Conservation (phyloP, 2,113 vertebrate species). For the Gracilinanus agilis region DNA sequence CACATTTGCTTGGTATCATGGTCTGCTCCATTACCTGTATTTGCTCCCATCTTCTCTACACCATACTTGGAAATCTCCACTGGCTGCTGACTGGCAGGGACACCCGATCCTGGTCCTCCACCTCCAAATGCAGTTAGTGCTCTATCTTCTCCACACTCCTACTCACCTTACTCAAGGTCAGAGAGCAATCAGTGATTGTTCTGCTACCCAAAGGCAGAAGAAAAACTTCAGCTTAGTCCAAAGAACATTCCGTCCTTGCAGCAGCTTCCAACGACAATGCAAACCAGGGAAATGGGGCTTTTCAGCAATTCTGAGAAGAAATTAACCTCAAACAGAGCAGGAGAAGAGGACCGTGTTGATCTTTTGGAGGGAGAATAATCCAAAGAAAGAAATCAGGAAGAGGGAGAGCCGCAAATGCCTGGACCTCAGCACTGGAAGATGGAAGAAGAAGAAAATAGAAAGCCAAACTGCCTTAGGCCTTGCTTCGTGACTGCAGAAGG, state of each 20-base stretch:
- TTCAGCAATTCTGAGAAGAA: constrained; percentile 16
- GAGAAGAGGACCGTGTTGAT: background rate
- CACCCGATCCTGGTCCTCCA: background rate
- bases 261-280: background rate
- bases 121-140: background rate
- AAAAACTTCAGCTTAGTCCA: background rate
- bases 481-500: constrained; percentile 7
- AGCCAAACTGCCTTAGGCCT: background rate
- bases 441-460: constrained; percentile 11
- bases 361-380: background rate
- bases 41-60: background rate
- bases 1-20: background rate
- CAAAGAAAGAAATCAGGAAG: background rate
- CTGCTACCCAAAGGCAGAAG: background rate
- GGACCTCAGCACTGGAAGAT: constrained; percentile 12
- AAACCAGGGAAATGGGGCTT: background rate
- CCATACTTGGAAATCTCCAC: background rate
- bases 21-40: background rate
- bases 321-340: background rate
- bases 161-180: background rate
- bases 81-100: background rate
- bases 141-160: background rate
- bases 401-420: background rate
- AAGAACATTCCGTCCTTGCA: background rate
- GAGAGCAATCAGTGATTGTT: background rate